phyloP scores from a whole-genome alignment of 2,888 invertebrate species.

The Pristionchus exspectatus region DNA sequence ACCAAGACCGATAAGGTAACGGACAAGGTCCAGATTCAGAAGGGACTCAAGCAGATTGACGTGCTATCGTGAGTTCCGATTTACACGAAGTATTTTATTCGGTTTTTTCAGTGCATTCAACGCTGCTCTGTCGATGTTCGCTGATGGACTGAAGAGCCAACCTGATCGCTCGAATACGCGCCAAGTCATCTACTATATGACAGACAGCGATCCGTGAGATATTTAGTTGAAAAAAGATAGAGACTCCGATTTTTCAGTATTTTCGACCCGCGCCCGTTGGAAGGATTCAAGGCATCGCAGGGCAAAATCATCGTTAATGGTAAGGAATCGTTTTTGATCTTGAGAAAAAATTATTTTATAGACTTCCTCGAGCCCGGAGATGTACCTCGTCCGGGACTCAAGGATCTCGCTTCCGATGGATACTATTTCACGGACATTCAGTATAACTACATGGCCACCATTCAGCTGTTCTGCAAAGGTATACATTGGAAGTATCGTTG shows the following conservation, averaged over 20 bases:
- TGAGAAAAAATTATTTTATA: neutral
- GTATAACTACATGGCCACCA: neutral
- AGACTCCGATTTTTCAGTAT: neutral
- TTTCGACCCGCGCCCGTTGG: neutral
- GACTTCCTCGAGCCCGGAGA: constrained; percentile 10
- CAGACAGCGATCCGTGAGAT: neutral
- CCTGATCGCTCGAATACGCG: neutral
- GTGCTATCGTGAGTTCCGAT: neutral
- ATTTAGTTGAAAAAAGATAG: neutral
- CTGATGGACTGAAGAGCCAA: neutral
- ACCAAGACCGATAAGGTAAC: neutral
- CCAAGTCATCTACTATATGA: constrained; percentile 35
- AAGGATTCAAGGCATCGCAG: neutral
- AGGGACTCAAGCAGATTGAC: neutral
- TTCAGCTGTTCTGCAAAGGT: constrained; percentile 20
- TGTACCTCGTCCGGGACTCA: neutral
- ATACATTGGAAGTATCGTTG: too few relatives aligned
- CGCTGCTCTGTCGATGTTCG: neutral
- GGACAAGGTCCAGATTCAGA: neutral
- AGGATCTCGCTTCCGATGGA: neutral
- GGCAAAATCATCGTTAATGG: neutral
- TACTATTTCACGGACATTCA: constrained; percentile 1
- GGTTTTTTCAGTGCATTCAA: neutral
- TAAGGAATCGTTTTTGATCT: neutral
- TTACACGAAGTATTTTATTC: too few relatives aligned